Evolutionary conservation across 2,113 vertebrate genomes (phyloP).

Genomic region (Psammodynastes pulverulentus): DNA sequence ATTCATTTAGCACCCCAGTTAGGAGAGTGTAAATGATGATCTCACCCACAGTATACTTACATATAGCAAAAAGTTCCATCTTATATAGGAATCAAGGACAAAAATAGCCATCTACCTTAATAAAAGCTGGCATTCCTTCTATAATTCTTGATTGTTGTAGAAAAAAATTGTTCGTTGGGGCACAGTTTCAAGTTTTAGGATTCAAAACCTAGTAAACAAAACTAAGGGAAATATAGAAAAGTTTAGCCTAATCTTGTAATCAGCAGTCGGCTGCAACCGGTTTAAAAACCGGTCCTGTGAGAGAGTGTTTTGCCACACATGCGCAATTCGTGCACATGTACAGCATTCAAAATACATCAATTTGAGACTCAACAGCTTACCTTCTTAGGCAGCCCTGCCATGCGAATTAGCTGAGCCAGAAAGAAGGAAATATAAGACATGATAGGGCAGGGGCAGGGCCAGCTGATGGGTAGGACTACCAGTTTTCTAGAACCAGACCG

Average conservation of each 20-base stretch:
- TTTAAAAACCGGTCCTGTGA: too few species aligned
- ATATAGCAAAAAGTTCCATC: background rate
- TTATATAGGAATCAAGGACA: background rate
- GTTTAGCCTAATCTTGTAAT: background rate
- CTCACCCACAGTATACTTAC: background rate
- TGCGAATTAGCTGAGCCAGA: too few species aligned
- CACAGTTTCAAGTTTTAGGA: background rate
- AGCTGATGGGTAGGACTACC: too few species aligned
- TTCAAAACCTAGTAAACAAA: background rate
- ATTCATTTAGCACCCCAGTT: constrained; percentile 6
- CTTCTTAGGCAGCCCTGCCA: too few species aligned
- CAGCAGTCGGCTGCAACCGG: too few species aligned
- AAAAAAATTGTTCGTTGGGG: background rate
- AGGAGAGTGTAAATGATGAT: background rate
- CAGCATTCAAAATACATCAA: too few species aligned
- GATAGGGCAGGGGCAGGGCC: too few species aligned
- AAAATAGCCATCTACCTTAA: background rate
- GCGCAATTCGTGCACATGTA: too few species aligned
- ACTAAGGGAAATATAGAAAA: background rate
- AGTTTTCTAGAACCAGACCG: too few species aligned
- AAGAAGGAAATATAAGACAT: too few species aligned
- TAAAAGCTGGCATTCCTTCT: background rate
- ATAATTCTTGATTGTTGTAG: background rate
- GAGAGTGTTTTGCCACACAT: too few species aligned
- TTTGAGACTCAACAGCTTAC: too few species aligned